Evolutionary conservation across 2,888 invertebrate genomes (phyloP).

Genomic region (Nephrotoma guestfalica): DNA sequence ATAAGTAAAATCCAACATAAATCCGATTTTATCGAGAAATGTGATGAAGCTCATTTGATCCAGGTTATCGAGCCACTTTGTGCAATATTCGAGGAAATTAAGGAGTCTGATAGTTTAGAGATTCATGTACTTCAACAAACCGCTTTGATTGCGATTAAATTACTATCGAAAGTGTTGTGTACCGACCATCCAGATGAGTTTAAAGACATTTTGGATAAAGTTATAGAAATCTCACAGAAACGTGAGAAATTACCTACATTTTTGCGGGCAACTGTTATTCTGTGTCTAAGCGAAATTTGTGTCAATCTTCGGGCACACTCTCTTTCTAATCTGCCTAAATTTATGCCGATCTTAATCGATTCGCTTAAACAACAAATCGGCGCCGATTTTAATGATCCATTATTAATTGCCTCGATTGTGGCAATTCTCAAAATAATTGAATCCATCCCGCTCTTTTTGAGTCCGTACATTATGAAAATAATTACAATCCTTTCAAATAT

Average conservation of each 20-base stretch:
- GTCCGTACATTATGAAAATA: slow-evolving; percentile 65
- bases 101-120: slow-evolving; percentile 38
- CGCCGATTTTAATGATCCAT: slow-evolving; percentile 34
- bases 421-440: slow-evolving; percentile 71
- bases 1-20: slow-evolving; percentile 64
- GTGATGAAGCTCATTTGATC: slow-evolving; percentile 37
- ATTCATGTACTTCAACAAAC: slow-evolving; percentile 62
- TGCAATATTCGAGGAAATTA: slow-evolving; percentile 40
- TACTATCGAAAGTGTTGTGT: slow-evolving; percentile 62
- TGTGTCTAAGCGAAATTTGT: slow-evolving; percentile 68
- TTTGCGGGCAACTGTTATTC: slow-evolving; percentile 54
- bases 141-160: slow-evolving; percentile 65
- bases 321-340: slow-evolving; percentile 56
- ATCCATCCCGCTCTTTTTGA: slow-evolving; percentile 66
- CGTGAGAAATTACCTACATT: slow-evolving; percentile 23
- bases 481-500: slow-evolving; percentile 48
- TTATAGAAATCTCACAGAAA: slow-evolving; percentile 37
- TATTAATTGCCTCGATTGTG: slow-evolving; percentile 40
- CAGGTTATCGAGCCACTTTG: slow-evolving; percentile 46
- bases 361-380: slow-evolving; percentile 46
- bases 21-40: slow-evolving; percentile 41
- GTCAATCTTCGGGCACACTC: slow-evolving; percentile 60
- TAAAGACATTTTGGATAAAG: slow-evolving; percentile 48
- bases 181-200: slow-evolving; percentile 52
- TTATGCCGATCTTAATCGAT: slow-evolving; percentile 61